Base-by-base conservation (phyloP, 37 sponge, comb jelly and placozoan genomes). In the Amphimedon queenslandica region DNA sequence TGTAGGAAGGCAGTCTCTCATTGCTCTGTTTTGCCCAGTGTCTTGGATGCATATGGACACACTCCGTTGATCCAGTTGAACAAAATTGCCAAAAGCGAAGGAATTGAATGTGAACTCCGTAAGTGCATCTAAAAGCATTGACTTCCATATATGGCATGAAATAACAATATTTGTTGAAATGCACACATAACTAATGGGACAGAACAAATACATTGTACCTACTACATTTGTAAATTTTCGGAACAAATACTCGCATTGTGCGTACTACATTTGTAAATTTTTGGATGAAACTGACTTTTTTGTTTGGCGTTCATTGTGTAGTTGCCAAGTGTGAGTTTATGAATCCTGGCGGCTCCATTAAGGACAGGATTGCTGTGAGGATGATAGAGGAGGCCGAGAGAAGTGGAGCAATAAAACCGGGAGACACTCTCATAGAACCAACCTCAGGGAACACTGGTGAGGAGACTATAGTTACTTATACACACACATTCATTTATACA, bases 361-460 rank as follows among this genome's bases (percentile, higher is more conserved):
- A 88, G 68, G 89, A 88, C 38, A 63, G 89, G 57, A 88, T 88
- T 63, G 89, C 74, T 16, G 29, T 84, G 78, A 32, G 89, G 21
- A 88, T 88, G 89, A 67, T 88, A n/a, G 89, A 88, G 43, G 89
- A 88, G n/a, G 89, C 89, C 25, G 89, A 88, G 67, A 70, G 70
- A 72, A 40, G 13, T 58, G 89, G 89, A 1, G 39, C 32, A 8
- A 61, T 88, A 2, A 76, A 66, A 35, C 79, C 72, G 24, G 89
- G 89, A 8, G 74, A 83, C 64, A 83, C 83, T 13, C 42, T 88
- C 20, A 88, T 88, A 21, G 89, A 88, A 66, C 89, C 89, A 3
- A 88, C 89, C 33, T 84, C 83, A 23, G 89, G 89, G 37, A 88
- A 88, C 37, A 88, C 89, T 64, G 89, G 87, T 80, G 13, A 10